phyloP scores from a whole-genome alignment of 2,113 vertebrate genomes.

The Emydura subglobosa region DNA sequence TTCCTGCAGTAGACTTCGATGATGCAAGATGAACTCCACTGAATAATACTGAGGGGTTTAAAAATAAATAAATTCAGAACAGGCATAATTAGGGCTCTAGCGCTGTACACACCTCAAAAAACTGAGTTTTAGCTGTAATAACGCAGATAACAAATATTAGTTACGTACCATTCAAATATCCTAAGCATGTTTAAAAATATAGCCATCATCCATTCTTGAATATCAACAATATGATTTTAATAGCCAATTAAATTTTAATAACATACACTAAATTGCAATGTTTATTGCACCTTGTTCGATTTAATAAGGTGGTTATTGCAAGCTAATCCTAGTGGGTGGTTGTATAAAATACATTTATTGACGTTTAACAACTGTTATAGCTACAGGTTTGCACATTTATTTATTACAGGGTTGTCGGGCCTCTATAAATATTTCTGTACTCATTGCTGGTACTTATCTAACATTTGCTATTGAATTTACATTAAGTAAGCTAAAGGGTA shows the following conservation, averaged over 20 bases:
- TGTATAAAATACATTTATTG: slow-evolving; percentile 55
- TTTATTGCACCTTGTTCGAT: neutral
- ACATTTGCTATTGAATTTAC: neutral
- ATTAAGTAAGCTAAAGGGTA: slow-evolving; percentile 2
- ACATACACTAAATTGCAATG: slow-evolving; percentile 14
- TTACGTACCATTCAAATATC: neutral
- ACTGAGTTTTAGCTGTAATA: neutral
- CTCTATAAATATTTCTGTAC: slow-evolving; percentile 1
- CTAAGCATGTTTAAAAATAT: neutral
- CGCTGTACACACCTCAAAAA: neutral
- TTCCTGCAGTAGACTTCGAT: neutral
- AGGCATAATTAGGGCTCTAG: neutral
- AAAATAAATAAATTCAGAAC: neutral
- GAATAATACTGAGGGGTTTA: neutral
- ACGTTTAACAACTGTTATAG: neutral
- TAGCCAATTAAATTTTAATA: slow-evolving; percentile 43
- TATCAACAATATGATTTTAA: slow-evolving; percentile 17
- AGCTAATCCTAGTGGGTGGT: slow-evolving; percentile 18
- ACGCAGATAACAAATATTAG: neutral
- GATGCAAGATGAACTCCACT: neutral
- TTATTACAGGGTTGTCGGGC: neutral
- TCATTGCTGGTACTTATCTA: neutral
- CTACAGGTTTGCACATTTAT: neutral
- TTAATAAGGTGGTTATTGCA: neutral
- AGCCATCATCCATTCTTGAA: neutral